Percentiles rank a stretch among this genome's conserved stretches.
These are phyloP conservation scores for Eudemis profundana DNA, from an alignment of 2,888 invertebrate species.

Conservation along the genomic window DNA sequence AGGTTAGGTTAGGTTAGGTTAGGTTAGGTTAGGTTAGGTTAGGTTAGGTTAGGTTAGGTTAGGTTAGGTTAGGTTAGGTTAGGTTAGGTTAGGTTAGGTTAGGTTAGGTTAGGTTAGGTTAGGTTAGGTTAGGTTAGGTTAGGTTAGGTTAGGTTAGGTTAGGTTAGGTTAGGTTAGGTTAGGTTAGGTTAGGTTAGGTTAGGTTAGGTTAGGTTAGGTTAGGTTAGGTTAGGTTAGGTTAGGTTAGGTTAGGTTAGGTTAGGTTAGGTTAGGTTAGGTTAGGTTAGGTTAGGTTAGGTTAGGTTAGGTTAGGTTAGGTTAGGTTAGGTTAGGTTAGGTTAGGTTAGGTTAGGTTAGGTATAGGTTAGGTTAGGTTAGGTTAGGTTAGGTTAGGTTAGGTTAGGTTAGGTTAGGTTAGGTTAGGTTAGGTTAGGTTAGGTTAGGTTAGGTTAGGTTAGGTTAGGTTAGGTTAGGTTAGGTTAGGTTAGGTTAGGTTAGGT, in stretches of 20 bases:
- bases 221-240: neutral
- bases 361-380: constrained; percentile 22
- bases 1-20: too few species aligned
- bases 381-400: constrained; percentile 24
- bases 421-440: constrained; percentile 24
- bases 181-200: neutral
- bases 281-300: constrained; percentile 14
- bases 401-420: constrained; percentile 24
- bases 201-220: neutral
- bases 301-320: constrained; percentile 14
- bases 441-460: constrained; percentile 24
- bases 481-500: constrained; percentile 24
- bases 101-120: neutral
- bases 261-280: constrained; percentile 3
- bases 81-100: neutral
- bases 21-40: neutral
- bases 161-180: neutral
- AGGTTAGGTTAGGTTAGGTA: constrained; percentile 9
- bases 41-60: constrained; percentile 2
- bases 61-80: neutral
- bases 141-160: neutral
- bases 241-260: neutral
- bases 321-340: constrained; percentile 14
- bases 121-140: neutral
- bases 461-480: constrained; percentile 21